Evolutionary conservation across 1,140 invertebrate genomes (phyloP), one percentile per base, ranked within the genome.

Genomic region (Cotesia vestalis): DNA sequence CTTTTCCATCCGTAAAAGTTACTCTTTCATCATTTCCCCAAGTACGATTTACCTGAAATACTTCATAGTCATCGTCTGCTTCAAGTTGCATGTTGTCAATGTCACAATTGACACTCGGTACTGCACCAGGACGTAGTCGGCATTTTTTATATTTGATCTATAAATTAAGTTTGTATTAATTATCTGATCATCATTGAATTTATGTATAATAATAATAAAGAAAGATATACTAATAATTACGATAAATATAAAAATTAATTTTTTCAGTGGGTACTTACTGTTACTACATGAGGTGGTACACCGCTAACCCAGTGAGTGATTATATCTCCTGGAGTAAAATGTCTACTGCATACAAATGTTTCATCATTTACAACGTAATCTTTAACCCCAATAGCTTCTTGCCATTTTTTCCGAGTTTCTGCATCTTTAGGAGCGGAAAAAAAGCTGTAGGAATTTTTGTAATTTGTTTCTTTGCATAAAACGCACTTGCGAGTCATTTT

Each of bases 121-220:
- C 78, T 63, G 85, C 85, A 53, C 79, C 83, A 59, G 78, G 83
- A 67, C 78, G 76, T 66, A 86, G 68, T 75, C 85, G 79, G 66
- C 82, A 85, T 78, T 86, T 86, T 76, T 86, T 86, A 53, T 86
- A 86, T 68, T 85, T 84, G 53, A 86, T 85, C 85, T 86, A 52
- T 20, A 6, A 46, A 46, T 9, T 46, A 9, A 9, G 2, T 5
- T 9, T 11, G 4, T 46, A 6, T 8, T 46, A 8, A 46, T 46
- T 46, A 46, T 46, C 40, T 3, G 27, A 27, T 27, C 1, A 27
- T 27, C 27, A 27, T 27, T 27, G 27, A 27, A 27, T 27, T 27
- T 27, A 27, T 27, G 3, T 3, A 27, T 27, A 27, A 1, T 27
- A 27, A 6, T 6, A 8, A 8, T 40, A 1, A 46, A 36, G 3